Percentiles rank a stretch among this genome's conserved stretches.
Conservation (phyloP, 2,113 vertebrate species). For the Rhynchomys soricoides region DNA sequence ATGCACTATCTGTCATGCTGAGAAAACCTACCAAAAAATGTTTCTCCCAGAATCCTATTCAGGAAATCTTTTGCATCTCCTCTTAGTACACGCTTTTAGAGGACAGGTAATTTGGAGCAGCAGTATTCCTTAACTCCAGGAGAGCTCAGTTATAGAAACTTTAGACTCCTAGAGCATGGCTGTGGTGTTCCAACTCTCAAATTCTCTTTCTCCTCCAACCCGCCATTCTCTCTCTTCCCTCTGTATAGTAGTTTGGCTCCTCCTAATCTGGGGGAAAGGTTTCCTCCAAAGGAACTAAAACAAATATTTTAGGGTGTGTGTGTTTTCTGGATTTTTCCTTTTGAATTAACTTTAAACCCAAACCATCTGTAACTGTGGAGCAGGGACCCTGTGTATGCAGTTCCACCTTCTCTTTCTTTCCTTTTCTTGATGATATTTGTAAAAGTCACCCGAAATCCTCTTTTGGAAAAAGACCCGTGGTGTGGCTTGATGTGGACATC, state of each 20-base stretch:
- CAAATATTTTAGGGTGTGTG: background rate
- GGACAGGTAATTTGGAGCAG: background rate
- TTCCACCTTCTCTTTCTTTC: background rate
- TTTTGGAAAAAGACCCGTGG: background rate
- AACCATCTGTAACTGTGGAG: background rate
- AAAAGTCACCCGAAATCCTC: constrained; percentile 12
- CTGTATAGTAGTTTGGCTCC: background rate
- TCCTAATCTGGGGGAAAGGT: background rate
- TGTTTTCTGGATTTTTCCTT: background rate
- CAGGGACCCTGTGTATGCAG: background rate
- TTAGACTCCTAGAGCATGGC: background rate
- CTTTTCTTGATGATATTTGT: background rate
- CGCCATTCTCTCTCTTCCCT: background rate
- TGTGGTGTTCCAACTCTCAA: background rate
- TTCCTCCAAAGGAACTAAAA: background rate
- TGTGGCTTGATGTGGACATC: background rate
- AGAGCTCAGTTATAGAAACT: background rate
- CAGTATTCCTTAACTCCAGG: background rate
- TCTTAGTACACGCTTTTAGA: background rate
- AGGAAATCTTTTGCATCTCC: background rate
- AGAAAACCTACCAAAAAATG: background rate
- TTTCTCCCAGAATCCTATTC: background rate
- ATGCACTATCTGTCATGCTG: background rate
- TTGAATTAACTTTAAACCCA: constrained; percentile 22
- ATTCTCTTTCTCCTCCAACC: background rate